Conservation (phyloP, 2,888 invertebrate species). For the Nephrotoma guestfalica region DNA sequence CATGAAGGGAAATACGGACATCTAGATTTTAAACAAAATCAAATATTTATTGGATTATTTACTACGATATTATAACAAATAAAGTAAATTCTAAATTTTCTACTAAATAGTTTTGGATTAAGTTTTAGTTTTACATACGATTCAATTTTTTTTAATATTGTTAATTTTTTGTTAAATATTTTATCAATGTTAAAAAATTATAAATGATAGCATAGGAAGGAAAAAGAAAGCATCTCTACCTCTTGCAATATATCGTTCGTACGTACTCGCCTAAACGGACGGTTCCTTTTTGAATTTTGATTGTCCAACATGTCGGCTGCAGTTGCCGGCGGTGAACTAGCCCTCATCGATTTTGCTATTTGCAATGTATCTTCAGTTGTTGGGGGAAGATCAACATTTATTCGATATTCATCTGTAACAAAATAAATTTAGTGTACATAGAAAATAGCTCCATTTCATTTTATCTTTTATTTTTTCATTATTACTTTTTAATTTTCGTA, state of each 20-base stretch:
- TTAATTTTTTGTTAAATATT: constrained; percentile 6
- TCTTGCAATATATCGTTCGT: constrained; percentile 17
- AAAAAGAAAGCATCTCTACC: constrained; percentile 16
- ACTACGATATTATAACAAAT: not conserved
- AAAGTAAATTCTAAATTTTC: not conserved
- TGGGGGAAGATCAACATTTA: constrained; percentile 54
- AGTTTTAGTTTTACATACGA: not conserved
- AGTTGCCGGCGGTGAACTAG: constrained; percentile 88
- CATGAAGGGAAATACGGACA: not conserved
- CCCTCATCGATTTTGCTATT: constrained; percentile 85
- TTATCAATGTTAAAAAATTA: not conserved
- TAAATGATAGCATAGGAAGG: constrained; percentile 6
- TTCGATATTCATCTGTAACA: constrained; percentile 39
- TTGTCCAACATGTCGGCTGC: constrained; percentile 79
- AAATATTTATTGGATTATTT: not conserved
- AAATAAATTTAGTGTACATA: not conserved
- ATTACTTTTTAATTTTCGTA: constrained; percentile 57
- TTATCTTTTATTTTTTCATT: too few species aligned
- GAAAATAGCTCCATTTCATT: not conserved
- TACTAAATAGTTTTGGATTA: not conserved
- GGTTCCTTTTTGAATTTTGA: constrained; percentile 62
- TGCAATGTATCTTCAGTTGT: constrained; percentile 87
- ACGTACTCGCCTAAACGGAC: constrained; percentile 50
- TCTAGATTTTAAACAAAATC: not conserved
- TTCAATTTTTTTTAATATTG: not conserved